Percentiles rank a stretch among this genome's conserved stretches.
Evolutionary conservation across 2,113 vertebrate genomes (phyloP).

Genomic region (Otus sunia): DNA sequence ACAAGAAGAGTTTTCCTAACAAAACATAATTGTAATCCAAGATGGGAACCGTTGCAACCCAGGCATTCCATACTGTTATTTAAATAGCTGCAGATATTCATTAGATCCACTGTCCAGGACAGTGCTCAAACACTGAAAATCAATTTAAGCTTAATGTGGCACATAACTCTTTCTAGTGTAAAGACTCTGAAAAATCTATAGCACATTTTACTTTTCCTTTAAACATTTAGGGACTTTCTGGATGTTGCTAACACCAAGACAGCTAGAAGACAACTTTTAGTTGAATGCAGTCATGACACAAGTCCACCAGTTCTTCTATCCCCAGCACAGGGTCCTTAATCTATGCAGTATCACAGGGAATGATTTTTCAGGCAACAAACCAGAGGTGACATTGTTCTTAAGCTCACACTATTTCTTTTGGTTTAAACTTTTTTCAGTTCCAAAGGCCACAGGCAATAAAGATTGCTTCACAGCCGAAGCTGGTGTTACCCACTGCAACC

Average conservation of each 20-base stretch:
- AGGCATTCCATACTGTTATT: background rate
- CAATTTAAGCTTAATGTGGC: constrained; percentile 39
- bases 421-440: background rate
- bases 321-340: background rate
- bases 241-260: background rate
- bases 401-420: background rate
- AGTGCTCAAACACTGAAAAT: constrained; percentile 1
- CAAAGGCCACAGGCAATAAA: background rate
- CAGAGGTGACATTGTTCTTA: background rate
- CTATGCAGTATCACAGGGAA: background rate
- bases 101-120: background rate
- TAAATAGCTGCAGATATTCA: constrained; percentile 18
- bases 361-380: background rate
- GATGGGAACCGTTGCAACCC: background rate
- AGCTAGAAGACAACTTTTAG: background rate
- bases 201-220: background rate
- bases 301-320: background rate
- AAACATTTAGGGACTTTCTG: background rate
- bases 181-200: constrained; percentile 24
- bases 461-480: background rate
- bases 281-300: background rate
- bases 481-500: background rate
- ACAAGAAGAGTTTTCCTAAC: background rate
- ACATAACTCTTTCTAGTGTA: constrained; percentile 13
- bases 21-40: background rate